Percentiles rank a stretch among this genome's conserved stretches.
Evolutionary conservation across 2,113 vertebrate species (phyloP).

Genomic region (Scatophagus argus): DNA sequence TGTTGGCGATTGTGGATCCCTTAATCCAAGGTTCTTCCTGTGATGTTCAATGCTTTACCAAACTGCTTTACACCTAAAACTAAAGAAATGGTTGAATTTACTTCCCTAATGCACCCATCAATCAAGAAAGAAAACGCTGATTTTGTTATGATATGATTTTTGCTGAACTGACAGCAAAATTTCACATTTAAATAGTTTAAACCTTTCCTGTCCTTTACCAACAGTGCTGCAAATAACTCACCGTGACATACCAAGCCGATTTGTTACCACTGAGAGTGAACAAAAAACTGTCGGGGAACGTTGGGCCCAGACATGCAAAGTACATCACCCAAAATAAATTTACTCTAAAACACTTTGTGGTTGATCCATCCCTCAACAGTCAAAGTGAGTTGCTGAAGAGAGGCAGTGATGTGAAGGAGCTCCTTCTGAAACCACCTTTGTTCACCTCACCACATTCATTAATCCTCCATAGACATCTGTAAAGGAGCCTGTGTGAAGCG

Average conservation of each 20-base stretch:
- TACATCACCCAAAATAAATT: constrained; percentile 12
- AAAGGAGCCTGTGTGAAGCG: constrained; percentile 66
- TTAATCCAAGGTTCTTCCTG: background rate
- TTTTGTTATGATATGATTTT: background rate
- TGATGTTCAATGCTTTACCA: background rate
- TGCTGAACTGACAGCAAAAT: background rate
- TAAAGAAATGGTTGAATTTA: background rate
- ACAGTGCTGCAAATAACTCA: background rate
- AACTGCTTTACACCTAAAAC: background rate
- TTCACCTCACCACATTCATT: constrained; percentile 67
- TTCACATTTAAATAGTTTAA: background rate
- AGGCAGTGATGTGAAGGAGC: constrained; percentile 43
- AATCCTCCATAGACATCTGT: constrained; percentile 65
- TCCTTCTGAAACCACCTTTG: constrained; percentile 64
- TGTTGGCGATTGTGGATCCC: background rate
- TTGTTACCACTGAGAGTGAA: constrained; percentile 6
- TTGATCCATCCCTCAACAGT: constrained; percentile 38
- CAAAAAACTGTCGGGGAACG: background rate
- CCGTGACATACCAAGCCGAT: background rate
- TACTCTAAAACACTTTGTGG: constrained; percentile 40
- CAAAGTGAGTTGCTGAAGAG: constrained; percentile 38
- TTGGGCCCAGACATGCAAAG: background rate
- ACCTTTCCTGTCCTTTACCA: background rate
- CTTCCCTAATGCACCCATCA: background rate
- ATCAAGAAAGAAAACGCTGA: background rate